These are phyloP conservation scores for Motacilla tschutschensis DNA, from an alignment of 2,113 vertebrate genomes.

Conservation along the genomic window DNA sequence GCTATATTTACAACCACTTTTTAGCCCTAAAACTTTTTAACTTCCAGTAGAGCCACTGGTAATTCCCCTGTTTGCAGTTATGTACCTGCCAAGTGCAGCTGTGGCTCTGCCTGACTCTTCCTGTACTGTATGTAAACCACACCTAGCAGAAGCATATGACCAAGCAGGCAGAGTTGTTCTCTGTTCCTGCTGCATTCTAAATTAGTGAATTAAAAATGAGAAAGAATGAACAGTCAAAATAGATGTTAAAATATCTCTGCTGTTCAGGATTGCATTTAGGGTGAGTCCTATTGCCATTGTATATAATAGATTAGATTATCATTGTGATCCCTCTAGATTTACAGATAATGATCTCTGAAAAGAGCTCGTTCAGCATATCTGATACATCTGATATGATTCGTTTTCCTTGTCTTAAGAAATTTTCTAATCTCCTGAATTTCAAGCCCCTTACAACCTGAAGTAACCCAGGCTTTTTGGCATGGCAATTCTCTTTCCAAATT, in stretches of 20 bases:
- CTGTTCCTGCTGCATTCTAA: not conserved
- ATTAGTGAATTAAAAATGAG: not conserved
- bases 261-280: not conserved
- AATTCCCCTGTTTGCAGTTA: not conserved
- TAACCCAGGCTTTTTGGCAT: not conserved
- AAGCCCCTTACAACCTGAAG: not conserved
- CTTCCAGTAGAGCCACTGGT: not conserved
- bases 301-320: not conserved
- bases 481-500: not conserved
- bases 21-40: not conserved
- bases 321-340: not conserved
- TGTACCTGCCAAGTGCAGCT: not conserved
- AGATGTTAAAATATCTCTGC: not conserved
- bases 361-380: not conserved
- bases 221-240: not conserved
- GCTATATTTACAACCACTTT: not conserved
- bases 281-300: not conserved
- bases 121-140: accelerated
- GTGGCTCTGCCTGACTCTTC: not conserved
- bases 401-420: not conserved
- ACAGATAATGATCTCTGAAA: not conserved
- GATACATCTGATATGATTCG: not conserved
- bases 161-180: not conserved
- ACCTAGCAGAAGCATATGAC: not conserved
- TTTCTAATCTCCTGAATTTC: not conserved